A percentile compares a stretch with the other conserved stretches of the same genome.
phyloP scores from a whole-genome alignment of 1,140 invertebrate genomes.

The Hypsibius dujardini region DNA sequence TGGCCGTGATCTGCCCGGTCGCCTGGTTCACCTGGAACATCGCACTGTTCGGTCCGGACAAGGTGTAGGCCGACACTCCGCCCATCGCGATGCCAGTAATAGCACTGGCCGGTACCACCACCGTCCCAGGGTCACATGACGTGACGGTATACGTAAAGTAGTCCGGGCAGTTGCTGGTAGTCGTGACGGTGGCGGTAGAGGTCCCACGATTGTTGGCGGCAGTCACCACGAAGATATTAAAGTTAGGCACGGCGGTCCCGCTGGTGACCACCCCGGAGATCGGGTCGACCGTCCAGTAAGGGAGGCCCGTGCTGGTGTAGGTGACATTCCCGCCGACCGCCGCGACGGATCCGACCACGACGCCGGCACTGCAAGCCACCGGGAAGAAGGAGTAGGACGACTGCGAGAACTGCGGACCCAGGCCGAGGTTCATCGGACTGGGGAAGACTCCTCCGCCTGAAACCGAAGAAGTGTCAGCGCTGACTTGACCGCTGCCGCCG shows the following conservation, averaged over 20 bases:
- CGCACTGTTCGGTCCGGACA: constrained; percentile 3
- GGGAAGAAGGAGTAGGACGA: constrained; percentile 1
- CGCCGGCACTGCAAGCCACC: not conserved
- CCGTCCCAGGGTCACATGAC: not conserved
- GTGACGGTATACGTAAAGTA: not conserved
- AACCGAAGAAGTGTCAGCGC: too few species aligned
- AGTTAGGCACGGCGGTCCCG: not conserved
- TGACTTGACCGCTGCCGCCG: not conserved
- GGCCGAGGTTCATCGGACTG: too few species aligned
- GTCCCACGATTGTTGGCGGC: not conserved
- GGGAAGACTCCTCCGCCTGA: too few species aligned
- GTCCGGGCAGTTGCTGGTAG: constrained; percentile 8
- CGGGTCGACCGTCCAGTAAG: not conserved
- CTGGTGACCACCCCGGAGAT: not conserved
- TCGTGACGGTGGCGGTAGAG: not conserved
- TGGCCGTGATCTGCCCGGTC: not conserved
- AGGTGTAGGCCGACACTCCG: not conserved
- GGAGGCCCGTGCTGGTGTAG: constrained; percentile 6
- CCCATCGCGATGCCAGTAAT: not conserved
- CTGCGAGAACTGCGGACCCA: not conserved
- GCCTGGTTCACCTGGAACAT: not conserved
- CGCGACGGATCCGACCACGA: not conserved
- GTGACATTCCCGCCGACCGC: not conserved
- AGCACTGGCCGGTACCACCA: constrained; percentile 7
- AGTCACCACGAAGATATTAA: not conserved